phyloP scores from a whole-genome alignment of 2,113 vertebrate species.

The Saiga tatarica region DNA sequence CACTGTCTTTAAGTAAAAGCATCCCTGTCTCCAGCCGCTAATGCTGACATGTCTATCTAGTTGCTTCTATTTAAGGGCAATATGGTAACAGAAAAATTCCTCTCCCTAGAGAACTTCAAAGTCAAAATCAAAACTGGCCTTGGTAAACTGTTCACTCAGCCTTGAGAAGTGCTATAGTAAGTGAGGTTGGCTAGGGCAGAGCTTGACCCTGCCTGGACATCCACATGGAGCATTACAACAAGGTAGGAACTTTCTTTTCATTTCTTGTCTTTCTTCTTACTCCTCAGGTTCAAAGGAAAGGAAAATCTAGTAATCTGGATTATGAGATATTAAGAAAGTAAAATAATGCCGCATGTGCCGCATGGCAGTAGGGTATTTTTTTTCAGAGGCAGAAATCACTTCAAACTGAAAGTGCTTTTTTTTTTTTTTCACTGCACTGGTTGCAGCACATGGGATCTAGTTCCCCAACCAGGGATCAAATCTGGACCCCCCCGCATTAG shows the following conservation, averaged over 20 bases:
- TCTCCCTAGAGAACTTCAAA: background rate
- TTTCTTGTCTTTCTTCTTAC: background rate
- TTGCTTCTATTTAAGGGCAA: background rate
- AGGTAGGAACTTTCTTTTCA: background rate
- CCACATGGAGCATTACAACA: background rate
- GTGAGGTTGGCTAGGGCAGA: background rate
- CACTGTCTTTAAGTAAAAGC: background rate
- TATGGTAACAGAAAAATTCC: background rate
- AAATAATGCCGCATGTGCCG: background rate
- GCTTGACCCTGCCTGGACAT: background rate
- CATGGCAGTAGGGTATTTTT: background rate
- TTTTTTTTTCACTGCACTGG: background rate
- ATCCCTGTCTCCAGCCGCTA: background rate
- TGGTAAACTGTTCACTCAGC: background rate
- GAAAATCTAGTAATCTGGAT: background rate
- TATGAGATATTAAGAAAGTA: background rate
- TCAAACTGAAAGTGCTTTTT: background rate
- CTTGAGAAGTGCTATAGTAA: background rate
- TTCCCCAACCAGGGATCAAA: background rate
- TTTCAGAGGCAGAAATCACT: constrained; percentile 1
- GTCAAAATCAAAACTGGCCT: background rate
- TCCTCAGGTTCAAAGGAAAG: background rate
- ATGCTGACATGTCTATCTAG: background rate
- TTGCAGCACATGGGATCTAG: background rate
- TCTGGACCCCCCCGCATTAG: background rate